These are phyloP conservation scores for Rhincodon typus DNA, from an alignment of 2,797 vertebrate genomes.

Conservation along the genomic window DNA sequence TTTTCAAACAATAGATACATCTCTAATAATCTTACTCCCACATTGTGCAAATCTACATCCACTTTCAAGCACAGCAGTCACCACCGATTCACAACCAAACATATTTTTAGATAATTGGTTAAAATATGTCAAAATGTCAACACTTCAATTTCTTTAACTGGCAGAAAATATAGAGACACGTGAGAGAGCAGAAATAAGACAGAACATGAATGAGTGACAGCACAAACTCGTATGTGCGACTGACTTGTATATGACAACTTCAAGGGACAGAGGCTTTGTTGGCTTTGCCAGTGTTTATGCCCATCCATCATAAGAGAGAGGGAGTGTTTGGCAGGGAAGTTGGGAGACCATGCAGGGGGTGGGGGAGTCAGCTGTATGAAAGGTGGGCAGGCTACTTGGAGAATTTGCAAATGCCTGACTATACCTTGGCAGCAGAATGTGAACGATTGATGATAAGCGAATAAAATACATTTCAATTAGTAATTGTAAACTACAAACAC, in stretches of 20 bases:
- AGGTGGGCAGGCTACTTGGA: background rate
- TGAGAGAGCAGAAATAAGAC: no score
- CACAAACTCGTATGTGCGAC: no score
- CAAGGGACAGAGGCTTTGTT: no score
- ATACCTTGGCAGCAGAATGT: background rate
- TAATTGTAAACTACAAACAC: background rate
- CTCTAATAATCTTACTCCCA: background rate
- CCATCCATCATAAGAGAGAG: no score
- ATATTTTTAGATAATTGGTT: background rate
- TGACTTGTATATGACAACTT: no score
- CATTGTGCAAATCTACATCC: background rate
- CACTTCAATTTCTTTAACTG: background rate
- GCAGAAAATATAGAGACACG: background rate
- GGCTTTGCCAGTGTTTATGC: no score
- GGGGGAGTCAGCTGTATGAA: no score
- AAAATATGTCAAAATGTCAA: background rate
- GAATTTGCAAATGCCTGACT: background rate
- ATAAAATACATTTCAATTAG: background rate
- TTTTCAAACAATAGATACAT: background rate
- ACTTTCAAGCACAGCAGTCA: background rate
- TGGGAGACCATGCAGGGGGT: no score
- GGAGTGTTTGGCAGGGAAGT: no score
- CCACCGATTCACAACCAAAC: background rate
- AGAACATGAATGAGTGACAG: no score
- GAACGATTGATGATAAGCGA: background rate